Evolutionary conservation across 2,113 vertebrate species (phyloP).

Genomic region (Catagonus wagneri): DNA sequence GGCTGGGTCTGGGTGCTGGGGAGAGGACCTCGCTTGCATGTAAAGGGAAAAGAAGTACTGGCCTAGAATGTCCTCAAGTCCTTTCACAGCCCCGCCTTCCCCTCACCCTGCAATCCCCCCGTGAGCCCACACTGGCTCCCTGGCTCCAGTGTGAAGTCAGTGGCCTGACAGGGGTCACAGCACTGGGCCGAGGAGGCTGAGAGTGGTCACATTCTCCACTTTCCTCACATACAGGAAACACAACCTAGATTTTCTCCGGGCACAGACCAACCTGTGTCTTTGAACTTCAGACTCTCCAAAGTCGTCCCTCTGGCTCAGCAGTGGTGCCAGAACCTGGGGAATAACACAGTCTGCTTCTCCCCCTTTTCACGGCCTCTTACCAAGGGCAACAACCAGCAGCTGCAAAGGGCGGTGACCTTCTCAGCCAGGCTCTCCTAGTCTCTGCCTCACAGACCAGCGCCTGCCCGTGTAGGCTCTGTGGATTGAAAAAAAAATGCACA

Average conservation of each 20-base stretch:
- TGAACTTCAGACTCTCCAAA: background rate
- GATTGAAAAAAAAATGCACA: too few species aligned
- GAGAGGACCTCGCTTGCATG: background rate
- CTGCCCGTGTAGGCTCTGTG: background rate
- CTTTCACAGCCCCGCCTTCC: background rate
- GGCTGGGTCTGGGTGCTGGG: too few species aligned
- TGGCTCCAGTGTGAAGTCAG: background rate
- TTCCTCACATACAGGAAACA: background rate
- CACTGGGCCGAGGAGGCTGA: background rate
- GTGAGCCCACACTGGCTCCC: background rate
- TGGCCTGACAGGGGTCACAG: background rate
- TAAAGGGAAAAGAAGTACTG: background rate
- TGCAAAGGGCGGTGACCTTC: too few species aligned
- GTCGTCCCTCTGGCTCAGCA: background rate
- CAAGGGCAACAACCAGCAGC: background rate
- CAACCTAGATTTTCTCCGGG: background rate
- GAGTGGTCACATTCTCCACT: background rate
- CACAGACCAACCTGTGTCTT: background rate
- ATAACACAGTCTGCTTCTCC: background rate
- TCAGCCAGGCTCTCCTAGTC: background rate
- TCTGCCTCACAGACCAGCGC: rapidly evolving
- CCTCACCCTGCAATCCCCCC: background rate
- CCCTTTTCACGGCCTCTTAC: background rate
- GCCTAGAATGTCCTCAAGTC: background rate
- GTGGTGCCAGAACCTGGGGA: too few species aligned